Base-by-base conservation (phyloP, 2,113 vertebrate species). In the Urocitellus parryii region DNA sequence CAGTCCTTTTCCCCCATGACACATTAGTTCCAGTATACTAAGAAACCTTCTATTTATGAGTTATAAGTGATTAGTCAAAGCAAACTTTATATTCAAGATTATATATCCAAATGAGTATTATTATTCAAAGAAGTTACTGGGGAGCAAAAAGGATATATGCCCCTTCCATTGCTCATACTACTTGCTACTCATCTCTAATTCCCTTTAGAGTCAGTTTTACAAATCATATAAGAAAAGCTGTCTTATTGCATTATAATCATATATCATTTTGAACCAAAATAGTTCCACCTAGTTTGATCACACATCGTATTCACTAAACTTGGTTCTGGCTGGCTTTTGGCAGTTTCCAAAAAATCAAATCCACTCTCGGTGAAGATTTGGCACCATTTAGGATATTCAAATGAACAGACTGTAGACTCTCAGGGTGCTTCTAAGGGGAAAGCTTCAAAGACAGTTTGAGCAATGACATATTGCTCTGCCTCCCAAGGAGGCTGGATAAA, bases 231-330 rank as follows among this genome's bases (percentile, higher is more conserved):
- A 81, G 42, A 77, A 93, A 90, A 70, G 74, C 29, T 34, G 4
- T 79, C 74, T 96, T 58, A 77, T 67, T 73, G 8, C 58, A 85
- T 94, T 88, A 65, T 95, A 92, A 84, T 94, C 67, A 72, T 45
- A 16, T 65, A 82, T 56, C 32, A 56, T 90, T 96, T 86, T 95
- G 63, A 97, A 90, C 45, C 39, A 92, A 95, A 96, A 81, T 90
- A 88, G 45, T 90, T 63, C 68, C 82, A 95, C 56, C 53, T 94
- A 74, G 78, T 97, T 92, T 94, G 90, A 95, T 91, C 63, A 94
- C 22, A 72, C 5, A 45, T 80, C 45, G 29, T 90, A 91, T 37
- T 96, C 77, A 88, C 67, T 70, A 91, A 87, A 90, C 95, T 88
- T 96, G 91, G 53, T 78, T 86, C n/a, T 78, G 16, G 83, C 29